phyloP scores from a whole-genome alignment of 2,113 vertebrate genomes.

The Salminus brasiliensis region DNA sequence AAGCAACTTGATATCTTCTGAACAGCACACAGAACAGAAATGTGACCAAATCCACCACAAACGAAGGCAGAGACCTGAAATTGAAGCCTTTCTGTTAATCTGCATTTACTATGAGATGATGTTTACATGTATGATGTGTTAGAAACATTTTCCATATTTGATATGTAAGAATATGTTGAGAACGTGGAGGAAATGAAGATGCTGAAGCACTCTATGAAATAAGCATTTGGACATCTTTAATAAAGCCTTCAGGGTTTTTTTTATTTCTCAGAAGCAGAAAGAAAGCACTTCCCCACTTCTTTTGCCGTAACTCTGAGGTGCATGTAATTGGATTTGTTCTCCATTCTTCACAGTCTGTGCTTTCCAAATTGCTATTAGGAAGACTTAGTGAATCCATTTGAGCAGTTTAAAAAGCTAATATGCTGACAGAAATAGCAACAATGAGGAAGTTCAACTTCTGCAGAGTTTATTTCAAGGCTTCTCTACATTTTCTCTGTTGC shows the following conservation, averaged over 20 bases:
- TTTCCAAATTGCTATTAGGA: constrained; percentile 9
- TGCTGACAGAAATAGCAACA: background rate
- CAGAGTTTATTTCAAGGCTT: too few species aligned
- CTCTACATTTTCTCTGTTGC: too few species aligned
- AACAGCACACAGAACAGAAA: background rate
- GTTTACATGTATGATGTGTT: too few species aligned
- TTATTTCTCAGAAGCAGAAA: background rate
- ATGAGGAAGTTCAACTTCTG: too few species aligned
- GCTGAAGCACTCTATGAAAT: background rate
- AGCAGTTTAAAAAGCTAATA: background rate
- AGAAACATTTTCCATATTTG: background rate
- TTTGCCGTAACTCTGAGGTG: background rate
- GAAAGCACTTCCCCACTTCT: background rate
- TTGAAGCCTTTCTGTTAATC: background rate
- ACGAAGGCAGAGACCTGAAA: background rate
- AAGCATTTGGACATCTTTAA: background rate
- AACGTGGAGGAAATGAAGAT: background rate
- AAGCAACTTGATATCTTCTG: background rate
- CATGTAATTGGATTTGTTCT: constrained; percentile 14
- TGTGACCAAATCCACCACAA: background rate
- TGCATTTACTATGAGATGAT: background rate
- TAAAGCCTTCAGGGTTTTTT: background rate
- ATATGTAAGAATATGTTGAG: background rate
- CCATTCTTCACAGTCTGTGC: background rate
- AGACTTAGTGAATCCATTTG: background rate